Percentiles rank a stretch among this genome's conserved stretches.
phyloP scores from a whole-genome alignment of 2,888 invertebrate genomes.

The Melipona bicolor region DNA sequence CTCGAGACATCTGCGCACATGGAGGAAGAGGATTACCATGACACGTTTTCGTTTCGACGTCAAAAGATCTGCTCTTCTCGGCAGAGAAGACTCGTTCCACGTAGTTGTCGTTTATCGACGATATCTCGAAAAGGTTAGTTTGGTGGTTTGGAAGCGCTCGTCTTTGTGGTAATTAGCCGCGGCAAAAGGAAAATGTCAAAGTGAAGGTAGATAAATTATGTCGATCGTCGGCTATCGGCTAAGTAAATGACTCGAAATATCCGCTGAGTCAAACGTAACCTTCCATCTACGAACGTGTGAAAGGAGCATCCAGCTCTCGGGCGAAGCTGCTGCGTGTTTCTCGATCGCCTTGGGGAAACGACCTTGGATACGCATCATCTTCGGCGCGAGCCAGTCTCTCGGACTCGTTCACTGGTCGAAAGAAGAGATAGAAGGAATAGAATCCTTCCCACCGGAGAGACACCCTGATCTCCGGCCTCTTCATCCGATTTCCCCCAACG shows the following conservation, averaged over 20 bases:
- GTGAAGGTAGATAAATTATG: constrained; percentile 44
- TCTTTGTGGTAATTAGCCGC: constrained; percentile 47
- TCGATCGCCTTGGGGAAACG: constrained; percentile 58
- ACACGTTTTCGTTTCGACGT: not conserved
- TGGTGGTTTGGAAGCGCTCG: constrained; percentile 22
- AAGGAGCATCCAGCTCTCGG: constrained; percentile 39
- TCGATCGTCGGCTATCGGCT: not conserved
- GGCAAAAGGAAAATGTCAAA: constrained; percentile 43
- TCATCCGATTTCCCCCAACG: constrained; percentile 4
- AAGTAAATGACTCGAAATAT: constrained; percentile 65
- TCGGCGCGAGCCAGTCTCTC: constrained; percentile 4
- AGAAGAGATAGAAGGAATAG: constrained; percentile 8
- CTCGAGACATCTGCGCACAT: not conserved
- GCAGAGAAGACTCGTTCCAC: constrained; percentile 9
- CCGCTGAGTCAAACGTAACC: constrained; percentile 59
- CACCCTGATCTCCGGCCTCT: not conserved
- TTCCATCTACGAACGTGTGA: constrained; percentile 45
- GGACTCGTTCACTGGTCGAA: constrained; percentile 20
- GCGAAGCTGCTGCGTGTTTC: constrained; percentile 39
- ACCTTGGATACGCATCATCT: constrained; percentile 32
- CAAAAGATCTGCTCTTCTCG: not conserved
- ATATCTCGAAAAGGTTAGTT: not conserved
- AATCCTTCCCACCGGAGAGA: constrained; percentile 28
- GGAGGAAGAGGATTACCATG: not conserved
- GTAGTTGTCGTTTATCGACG: constrained; percentile 22